Conservation (phyloP, 1,140 invertebrate species). For the Medauroidea extradentata region DNA sequence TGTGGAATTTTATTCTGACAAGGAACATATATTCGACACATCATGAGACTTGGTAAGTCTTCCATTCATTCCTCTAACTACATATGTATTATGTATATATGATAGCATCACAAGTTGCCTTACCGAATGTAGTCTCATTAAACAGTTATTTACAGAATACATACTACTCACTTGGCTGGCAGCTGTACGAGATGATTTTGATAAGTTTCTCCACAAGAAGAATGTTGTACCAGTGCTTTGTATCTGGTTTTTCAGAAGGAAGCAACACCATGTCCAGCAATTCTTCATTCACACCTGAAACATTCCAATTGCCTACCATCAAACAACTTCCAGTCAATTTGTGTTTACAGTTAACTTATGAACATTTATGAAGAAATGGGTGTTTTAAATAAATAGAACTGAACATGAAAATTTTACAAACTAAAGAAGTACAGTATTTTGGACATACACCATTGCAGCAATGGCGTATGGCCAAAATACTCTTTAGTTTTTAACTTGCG, state of each 20-base stretch:
- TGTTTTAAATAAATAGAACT: no score
- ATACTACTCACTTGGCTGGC: constrained; percentile 64
- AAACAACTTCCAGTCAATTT: no score
- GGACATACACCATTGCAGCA: no score
- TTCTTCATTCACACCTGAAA: constrained; percentile 67
- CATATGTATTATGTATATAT: no score
- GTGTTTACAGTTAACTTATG: no score
- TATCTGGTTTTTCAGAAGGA: constrained; percentile 39
- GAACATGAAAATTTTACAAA: not conserved
- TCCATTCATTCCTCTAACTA: no score
- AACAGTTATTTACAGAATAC: not conserved
- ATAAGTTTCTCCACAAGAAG: constrained; percentile 74
- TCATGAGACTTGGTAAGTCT: no score
- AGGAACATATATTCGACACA: no score
- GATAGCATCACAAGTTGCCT: not conserved
- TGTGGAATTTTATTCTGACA: no score
- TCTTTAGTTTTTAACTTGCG: no score
- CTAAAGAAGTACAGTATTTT: not conserved
- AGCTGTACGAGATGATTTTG: constrained; percentile 72
- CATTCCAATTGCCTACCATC: not conserved
- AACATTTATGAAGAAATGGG: no score
- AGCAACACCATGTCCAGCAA: constrained; percentile 64
- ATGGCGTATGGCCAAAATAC: no score
- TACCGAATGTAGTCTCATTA: not conserved
- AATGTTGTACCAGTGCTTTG: constrained; percentile 62